phyloP scores from a whole-genome alignment of 2,888 invertebrate genomes.

The Ormyrus thymus region DNA sequence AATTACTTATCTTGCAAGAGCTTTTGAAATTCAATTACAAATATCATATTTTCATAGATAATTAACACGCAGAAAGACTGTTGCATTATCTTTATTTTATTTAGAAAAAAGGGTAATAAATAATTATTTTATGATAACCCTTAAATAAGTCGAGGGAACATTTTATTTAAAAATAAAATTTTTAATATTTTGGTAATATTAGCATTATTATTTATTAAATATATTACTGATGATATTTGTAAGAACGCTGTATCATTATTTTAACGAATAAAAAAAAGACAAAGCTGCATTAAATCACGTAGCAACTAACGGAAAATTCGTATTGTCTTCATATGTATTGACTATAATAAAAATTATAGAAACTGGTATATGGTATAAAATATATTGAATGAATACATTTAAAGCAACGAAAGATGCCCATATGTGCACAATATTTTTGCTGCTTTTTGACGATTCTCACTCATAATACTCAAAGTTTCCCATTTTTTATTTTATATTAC shows the following conservation, averaged over 20 bases:
- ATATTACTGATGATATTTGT: too few relatives aligned
- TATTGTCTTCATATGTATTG: too few relatives aligned
- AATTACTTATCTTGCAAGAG: too few relatives aligned
- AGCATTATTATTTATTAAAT: too few relatives aligned
- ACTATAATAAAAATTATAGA: not conserved
- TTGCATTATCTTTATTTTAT: not conserved
- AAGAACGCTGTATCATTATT: too few relatives aligned
- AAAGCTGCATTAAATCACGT: too few relatives aligned
- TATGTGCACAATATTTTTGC: slow-evolving; percentile 7
- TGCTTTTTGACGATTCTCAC: slow-evolving; percentile 28
- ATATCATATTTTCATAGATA: slow-evolving; percentile 26
- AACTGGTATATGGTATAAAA: slow-evolving; percentile 25
- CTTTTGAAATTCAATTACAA: not conserved
- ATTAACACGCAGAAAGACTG: not conserved
- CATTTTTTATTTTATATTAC: slow-evolving; percentile 38
- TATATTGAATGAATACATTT: slow-evolving; percentile 9
- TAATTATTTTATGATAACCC: too few relatives aligned
- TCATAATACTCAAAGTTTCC: slow-evolving; percentile 44
- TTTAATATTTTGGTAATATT: too few relatives aligned
- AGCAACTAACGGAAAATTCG: too few relatives aligned
- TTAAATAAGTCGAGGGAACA: too few relatives aligned
- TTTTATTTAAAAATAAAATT: too few relatives aligned
- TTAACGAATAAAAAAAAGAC: too few relatives aligned
- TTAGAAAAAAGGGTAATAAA: not conserved
- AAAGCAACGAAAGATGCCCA: slow-evolving; percentile 43